phyloP scores from a whole-genome alignment of 1,140 invertebrate genomes.

The Trachymyrmex cornetzi region DNA sequence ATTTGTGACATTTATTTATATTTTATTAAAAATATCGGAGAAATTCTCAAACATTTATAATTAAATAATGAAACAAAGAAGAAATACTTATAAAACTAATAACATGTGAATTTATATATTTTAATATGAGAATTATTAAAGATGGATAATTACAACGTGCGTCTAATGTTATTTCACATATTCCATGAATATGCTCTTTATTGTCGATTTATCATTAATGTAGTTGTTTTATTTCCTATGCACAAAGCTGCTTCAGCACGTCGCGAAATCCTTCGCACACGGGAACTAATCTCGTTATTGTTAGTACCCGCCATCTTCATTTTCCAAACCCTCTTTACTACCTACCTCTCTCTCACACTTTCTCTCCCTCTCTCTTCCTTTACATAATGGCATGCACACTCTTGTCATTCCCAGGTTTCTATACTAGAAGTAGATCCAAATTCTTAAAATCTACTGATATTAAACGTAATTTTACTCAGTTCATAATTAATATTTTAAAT shows the following conservation, averaged over 20 bases:
- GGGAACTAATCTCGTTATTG: slow-evolving; percentile 78
- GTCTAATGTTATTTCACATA: slow-evolving; percentile 25
- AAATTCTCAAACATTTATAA: slow-evolving; percentile 1
- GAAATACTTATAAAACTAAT: not conserved
- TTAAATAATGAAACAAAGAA: not conserved
- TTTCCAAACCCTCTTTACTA: slow-evolving; percentile 43
- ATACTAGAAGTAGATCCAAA: not conserved
- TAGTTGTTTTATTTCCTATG: slow-evolving; percentile 66
- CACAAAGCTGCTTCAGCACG: slow-evolving; percentile 44
- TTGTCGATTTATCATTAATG: slow-evolving; percentile 64
- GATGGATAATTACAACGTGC: not conserved
- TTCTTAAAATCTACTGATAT: not conserved
- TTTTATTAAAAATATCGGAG: not conserved
- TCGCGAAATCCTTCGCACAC: slow-evolving; percentile 71
- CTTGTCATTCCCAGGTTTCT: slow-evolving; percentile 48
- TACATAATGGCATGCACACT: slow-evolving; percentile 37
- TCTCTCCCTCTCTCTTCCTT: slow-evolving; percentile 24
- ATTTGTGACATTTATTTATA: slow-evolving; percentile 6
- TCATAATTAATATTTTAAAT: slow-evolving; percentile 17
- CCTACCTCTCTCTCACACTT: slow-evolving; percentile 6
- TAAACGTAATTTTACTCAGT: slow-evolving; percentile 20
- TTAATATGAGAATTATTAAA: slow-evolving; percentile 33
- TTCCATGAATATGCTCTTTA: slow-evolving; percentile 44
- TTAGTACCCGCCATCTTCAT: slow-evolving; percentile 72
- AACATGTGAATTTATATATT: slow-evolving; percentile 1